Evolutionary conservation across 2,797 vertebrate genomes (phyloP), one percentile per base, ranked within the genome.

Genomic region (Delichon dasypus): DNA sequence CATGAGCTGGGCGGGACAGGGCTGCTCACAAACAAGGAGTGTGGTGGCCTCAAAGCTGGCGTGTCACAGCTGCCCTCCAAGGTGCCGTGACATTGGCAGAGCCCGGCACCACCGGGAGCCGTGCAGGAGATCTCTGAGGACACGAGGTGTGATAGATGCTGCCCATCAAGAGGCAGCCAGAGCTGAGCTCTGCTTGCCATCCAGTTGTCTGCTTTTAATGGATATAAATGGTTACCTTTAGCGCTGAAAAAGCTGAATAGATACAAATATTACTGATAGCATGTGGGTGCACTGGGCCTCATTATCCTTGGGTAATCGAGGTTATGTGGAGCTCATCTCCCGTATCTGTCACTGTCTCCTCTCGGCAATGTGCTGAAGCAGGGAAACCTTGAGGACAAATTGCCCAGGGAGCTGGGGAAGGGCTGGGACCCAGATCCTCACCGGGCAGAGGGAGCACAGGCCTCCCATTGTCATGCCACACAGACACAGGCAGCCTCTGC

Each of bases 301-400:
- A 68, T 96, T 92, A 86, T 95, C 95, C 91, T 90, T 50, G 80
- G 95, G 88, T 96, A 97, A 97, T 95, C 94, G 96, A 97, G 96
- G 97, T 97, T 90, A 92, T 8, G 57, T 78, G 88, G 51, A 81
- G 81, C 85, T 93, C 82, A 80, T 93, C 94, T 85, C 61, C 89
- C 72, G 77, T 86, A 89, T 74, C 77, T 8, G 84, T 92, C 94
- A 80, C 87, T 92, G 94, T 91, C 94, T 97, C 86, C 86, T 91
- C 86, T 55, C 8, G 0, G 60, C 67, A 73, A 87, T 40, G 78
- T 87, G 71, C 88, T 79, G 92, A 93, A 92, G 72, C 81, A 58
- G 10, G 22, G 15, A 40, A 93, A 65, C 55, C 47, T 50, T 3
- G 12, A 73, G 74, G 64, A 94, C 36, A 54, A 82, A 68, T 50